Evolutionary conservation across 2,888 invertebrate species (phyloP).

Genomic region (Tachina fera): DNA sequence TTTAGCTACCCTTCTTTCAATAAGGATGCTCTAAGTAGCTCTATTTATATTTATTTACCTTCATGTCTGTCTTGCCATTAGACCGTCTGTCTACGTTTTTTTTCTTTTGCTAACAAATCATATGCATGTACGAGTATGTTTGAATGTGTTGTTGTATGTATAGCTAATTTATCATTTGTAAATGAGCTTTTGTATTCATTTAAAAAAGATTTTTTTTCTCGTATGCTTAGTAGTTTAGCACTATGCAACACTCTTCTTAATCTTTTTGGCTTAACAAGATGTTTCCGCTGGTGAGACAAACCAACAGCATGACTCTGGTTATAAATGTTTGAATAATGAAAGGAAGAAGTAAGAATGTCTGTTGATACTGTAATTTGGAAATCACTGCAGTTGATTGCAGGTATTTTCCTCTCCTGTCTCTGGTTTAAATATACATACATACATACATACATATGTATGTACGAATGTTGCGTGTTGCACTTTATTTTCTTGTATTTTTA

Average conservation of each 20-base stretch:
- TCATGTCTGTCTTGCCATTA: constrained; percentile 11
- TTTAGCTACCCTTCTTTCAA: constrained; percentile 7
- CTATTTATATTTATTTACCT: constrained; percentile 26
- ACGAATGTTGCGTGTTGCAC: constrained; percentile 46
- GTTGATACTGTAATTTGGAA: constrained; percentile 60
- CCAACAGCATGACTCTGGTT: constrained; percentile 29
- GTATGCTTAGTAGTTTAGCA: constrained; percentile 2
- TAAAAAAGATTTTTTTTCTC: constrained; percentile 11
- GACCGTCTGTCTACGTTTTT: constrained; percentile 5
- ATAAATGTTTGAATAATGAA: constrained; percentile 31
- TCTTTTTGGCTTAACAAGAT: constrained; percentile 61
- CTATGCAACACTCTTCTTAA: constrained; percentile 52
- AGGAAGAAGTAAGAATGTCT: constrained; percentile 19
- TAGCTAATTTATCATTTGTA: constrained; percentile 61
- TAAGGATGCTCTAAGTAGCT: constrained; percentile 61
- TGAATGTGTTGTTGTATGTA: background rate
- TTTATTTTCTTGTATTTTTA: constrained; percentile 12
- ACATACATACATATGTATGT: no score
- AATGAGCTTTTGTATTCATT: constrained; percentile 58
- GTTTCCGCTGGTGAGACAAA: constrained; percentile 52
- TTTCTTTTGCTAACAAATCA: background rate
- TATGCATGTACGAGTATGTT: background rate
- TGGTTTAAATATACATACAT: constrained; percentile 1
- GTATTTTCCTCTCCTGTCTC: constrained; percentile 60
- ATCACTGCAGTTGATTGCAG: constrained; percentile 71